phyloP scores from a whole-genome alignment of 64 coral and sea anemone genomes.

The Dendrophyllia cribrosa region DNA sequence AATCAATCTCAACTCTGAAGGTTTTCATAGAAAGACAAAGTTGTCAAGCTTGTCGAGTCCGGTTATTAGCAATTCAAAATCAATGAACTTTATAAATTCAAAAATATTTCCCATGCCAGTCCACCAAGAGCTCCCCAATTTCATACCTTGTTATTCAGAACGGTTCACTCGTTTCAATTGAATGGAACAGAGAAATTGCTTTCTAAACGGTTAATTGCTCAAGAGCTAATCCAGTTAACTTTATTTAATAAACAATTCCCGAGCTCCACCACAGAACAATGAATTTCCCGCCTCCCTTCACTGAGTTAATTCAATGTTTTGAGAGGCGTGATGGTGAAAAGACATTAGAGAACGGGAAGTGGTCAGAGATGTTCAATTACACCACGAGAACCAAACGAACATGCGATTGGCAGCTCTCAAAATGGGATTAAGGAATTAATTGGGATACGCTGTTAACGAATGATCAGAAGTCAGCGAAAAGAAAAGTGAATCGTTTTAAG shows the following conservation, averaged over 20 bases:
- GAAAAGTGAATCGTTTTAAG: conserved; percentile 65
- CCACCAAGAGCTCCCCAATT: background rate
- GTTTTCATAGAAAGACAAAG: conserved; percentile 35
- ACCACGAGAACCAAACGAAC: conserved; percentile 54
- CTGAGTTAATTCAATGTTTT: conserved; percentile 53
- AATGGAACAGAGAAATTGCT: conserved; percentile 13
- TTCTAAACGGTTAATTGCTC: conserved; percentile 61
- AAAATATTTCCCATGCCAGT: background rate
- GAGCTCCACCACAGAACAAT: conserved; percentile 48
- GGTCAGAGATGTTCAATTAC: conserved; percentile 67
- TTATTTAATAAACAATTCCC: conserved; percentile 64
- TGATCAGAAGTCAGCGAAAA: conserved; percentile 33
- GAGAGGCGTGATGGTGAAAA: conserved; percentile 73
- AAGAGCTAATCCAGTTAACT: conserved; percentile 64
- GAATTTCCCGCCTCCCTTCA: conserved; percentile 58
- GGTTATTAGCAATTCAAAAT: conserved; percentile 66
- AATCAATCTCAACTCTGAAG: conserved; percentile 46
- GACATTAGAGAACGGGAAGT: conserved; percentile 64
- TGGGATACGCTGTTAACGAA: conserved; percentile 75
- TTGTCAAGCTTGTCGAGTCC: conserved; percentile 38
- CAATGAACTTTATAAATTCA: conserved; percentile 36
- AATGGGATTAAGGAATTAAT: conserved; percentile 82
- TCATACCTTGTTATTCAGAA: conserved; percentile 7
- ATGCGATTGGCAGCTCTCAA: conserved; percentile 64
- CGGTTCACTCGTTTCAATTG: conserved; percentile 1